These are phyloP conservation scores for Sebastes baramenuke DNA, from an alignment of 2,797 vertebrate species.

Conservation along the genomic window DNA sequence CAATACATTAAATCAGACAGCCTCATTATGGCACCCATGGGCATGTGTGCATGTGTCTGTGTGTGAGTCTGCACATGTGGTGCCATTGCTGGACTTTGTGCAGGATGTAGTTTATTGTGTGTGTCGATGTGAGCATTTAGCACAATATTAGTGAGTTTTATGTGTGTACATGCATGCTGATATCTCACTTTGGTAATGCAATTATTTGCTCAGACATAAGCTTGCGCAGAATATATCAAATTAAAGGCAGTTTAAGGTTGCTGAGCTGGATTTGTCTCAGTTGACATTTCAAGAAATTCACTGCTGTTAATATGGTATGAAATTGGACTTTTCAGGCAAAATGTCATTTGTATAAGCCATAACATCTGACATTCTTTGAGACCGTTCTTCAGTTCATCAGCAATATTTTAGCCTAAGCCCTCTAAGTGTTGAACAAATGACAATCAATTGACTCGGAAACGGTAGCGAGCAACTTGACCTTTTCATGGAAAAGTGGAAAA, in stretches of 20 bases:
- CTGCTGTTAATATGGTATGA: conserved; percentile 43
- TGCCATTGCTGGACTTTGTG: background rate
- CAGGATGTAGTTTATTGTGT: conserved; percentile 7
- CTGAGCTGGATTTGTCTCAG: conserved; percentile 42
- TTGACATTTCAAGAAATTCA: conserved; percentile 59
- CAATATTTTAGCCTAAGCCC: conserved; percentile 18
- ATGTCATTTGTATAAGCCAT: conserved; percentile 54
- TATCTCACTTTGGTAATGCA: conserved; percentile 14
- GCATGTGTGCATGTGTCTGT: conserved; percentile 26
- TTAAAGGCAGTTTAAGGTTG: conserved; percentile 32
- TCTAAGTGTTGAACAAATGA: conserved; percentile 40
- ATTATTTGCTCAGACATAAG: conserved; percentile 37
- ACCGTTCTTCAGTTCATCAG: conserved; percentile 45
- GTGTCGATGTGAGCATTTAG: conserved; percentile 10
- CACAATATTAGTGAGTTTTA: background rate
- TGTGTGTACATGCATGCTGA: background rate
- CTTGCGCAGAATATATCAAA: conserved; percentile 20
- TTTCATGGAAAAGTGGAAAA: conserved; percentile 41
- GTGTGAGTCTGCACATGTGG: conserved; percentile 11
- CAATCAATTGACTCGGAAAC: conserved; percentile 44
- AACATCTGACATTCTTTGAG: conserved; percentile 52
- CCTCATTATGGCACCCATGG: conserved; percentile 62
- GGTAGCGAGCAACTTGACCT: conserved; percentile 54
- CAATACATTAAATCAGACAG: conserved; percentile 76
- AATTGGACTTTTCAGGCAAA: conserved; percentile 58